Base-by-base conservation (phyloP, 2,797 vertebrate genomes). In the Spondyliosoma cantharus region DNA sequence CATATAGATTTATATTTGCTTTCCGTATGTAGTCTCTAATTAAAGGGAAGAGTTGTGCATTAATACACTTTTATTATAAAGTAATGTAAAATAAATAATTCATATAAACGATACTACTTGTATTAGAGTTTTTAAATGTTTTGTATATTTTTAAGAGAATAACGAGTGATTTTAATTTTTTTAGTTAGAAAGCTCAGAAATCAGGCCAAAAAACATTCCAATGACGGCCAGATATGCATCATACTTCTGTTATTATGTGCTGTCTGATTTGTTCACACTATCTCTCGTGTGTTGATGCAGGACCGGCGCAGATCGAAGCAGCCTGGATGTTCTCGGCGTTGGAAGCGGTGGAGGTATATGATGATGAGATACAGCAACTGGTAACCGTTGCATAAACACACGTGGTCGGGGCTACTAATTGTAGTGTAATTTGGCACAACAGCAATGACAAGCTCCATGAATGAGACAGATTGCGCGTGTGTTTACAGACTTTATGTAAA, bases 341-440 rank as follows among this genome's bases (percentile, higher is more conserved):
- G 96, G 96, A 27, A 95, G 96, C 83, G 96, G 96, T 78, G 92
- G 95, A 96, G 96, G 96, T 97, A 95, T 22, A 92, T 78, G 45
- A 71, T 78, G 45, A 71, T 48, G 3, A 74, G 46, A 59, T 32
- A 14, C 63, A 72, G 13, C 45, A 25, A 11, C 15, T 25, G 20
- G 22, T 60, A 14, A 3, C 22, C 15, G 48, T 27, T 71, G 3
- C 2, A 5, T 58, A 24, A 70, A 61, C 25, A 49, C 17, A 37
- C 25, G n/a, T 50, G 8, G 37, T 29, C 8, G 45, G 52, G 13
- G 27, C 62, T 20, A 24, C 27, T 43, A 54, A 46, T 29, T 43
- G 1, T 22, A 11, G 12, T 32, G 16, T 27, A 19, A 27, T 42
- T 17, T 32, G 5, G 5, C 8, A 8, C 11, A 1, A 22, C 2